Percentiles rank a stretch among this genome's conserved stretches.
phyloP scores from a whole-genome alignment of 2,888 invertebrate species.

The Yponomeuta malinellus region DNA sequence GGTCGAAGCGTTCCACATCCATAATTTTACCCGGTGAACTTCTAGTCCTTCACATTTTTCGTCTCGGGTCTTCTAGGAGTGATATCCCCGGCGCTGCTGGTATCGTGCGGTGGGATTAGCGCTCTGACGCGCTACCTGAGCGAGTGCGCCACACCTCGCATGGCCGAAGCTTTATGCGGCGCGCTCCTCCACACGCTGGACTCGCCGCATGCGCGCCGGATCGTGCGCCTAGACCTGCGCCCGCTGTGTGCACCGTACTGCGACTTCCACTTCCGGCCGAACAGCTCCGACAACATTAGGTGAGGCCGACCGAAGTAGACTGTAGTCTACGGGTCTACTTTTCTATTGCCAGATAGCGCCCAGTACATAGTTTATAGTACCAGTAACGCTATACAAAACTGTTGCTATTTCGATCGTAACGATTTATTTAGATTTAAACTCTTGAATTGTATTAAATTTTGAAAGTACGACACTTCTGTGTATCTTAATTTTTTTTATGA shows the following conservation, averaged over 20 bases:
- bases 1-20: constrained; percentile 47
- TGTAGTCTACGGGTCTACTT: not conserved
- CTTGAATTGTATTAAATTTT: too few species aligned
- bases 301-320: constrained; percentile 34
- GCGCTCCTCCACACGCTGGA: constrained; percentile 90
- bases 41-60: too few species aligned
- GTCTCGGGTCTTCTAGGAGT: constrained; percentile 72
- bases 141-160: constrained; percentile 90
- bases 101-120: constrained; percentile 88
- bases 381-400: too few species aligned
- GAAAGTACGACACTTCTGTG: too few species aligned
- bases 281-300: constrained; percentile 84
- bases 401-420: too few species aligned
- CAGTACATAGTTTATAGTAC: too few species aligned
- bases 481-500: too few species aligned
- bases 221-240: constrained; percentile 87
- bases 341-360: not conserved
- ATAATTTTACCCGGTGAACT: too few species aligned
- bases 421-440: too few species aligned
- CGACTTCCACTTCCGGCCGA: constrained; percentile 88
- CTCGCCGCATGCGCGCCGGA: constrained; percentile 85
- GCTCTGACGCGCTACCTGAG: constrained; percentile 88
- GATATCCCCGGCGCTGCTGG: constrained; percentile 86
- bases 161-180: constrained; percentile 93
- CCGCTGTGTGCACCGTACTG: constrained; percentile 93